Conservation (phyloP, 2,888 invertebrate genomes). For the Colostygia pectinataria region DNA sequence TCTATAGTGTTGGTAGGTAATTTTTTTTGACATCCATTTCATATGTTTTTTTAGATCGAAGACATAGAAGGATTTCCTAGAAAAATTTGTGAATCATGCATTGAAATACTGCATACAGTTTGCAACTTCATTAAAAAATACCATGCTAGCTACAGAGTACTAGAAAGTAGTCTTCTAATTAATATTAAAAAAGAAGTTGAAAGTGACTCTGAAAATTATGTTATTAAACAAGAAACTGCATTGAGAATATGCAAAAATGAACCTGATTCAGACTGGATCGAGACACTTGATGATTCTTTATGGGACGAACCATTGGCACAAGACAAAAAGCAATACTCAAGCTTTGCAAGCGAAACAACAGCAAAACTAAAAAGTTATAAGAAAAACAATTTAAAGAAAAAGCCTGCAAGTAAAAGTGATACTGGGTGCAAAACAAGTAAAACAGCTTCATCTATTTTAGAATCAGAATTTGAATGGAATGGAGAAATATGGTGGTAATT, state of each 20-base stretch:
- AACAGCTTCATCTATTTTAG: conserved; percentile 63
- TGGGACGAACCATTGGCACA: conserved; percentile 34
- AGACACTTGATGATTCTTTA: conserved; percentile 36
- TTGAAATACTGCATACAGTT: conserved; percentile 52
- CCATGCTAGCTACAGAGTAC: conserved; percentile 53
- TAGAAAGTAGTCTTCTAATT: conserved; percentile 49
- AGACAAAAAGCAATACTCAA: conserved; percentile 34
- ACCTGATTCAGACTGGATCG: conserved; percentile 27
- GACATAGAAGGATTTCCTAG: conserved; percentile 66
- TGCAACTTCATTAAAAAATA: conserved; percentile 61
- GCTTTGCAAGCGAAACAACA: conserved; percentile 28
- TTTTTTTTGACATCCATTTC: too few relatives aligned
- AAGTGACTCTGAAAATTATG: conserved; percentile 29
- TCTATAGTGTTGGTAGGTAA: too few relatives aligned
- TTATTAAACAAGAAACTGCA: conserved; percentile 37
- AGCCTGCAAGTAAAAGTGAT: conserved; percentile 14
- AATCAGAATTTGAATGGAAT: conserved; percentile 68
- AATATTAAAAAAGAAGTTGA: conserved; percentile 55
- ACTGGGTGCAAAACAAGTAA: conserved; percentile 45
- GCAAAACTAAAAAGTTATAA: conserved; percentile 26
- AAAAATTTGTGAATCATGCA: conserved; percentile 61
- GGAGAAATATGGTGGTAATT: conserved; percentile 73
- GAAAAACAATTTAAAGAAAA: conserved; percentile 35
- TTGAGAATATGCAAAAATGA: conserved; percentile 50
- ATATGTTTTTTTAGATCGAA: conserved; percentile 63